Evolutionary conservation across 2,113 vertebrate species (phyloP), one percentile per base, ranked within the genome.

Genomic region (Polypterus bichir): DNA sequence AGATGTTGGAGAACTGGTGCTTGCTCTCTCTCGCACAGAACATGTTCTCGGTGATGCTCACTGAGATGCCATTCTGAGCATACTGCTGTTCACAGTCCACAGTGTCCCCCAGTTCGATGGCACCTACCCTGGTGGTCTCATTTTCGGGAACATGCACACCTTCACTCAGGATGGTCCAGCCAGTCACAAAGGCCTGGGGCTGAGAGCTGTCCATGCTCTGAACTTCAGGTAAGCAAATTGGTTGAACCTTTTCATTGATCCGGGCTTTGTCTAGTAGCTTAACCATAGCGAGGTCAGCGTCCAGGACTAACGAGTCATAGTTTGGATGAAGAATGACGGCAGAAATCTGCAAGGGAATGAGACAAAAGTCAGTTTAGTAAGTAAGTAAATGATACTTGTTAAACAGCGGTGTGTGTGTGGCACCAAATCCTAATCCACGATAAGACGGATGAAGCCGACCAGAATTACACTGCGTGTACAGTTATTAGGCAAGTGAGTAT

Each of bases 1-100:
- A 99, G 69, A 97, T 97, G 64, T 90, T 83, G 0, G 94, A 90
- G 62, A 86, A 81, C 48, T 75, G 69, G 0, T 78, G 60, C 0
- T 82, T 82, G 54, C 89, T 88, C 64, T 82, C 83, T 68, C 75
- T 83, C 59, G 87, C 93, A 60, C 96, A 99, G 63, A 99, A 89
- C 96, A 99, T 98, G 71, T 89, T 95, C 70, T 98, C 94, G 0
- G 96, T 94, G 66, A 99, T 76, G 27, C 92, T 95, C 69, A 99
- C 86, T 0, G 89, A 83, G 69, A 92, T 78, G 0, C 90, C 93
- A 0, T 87, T 82, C 1, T 88, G 89, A 52, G 93, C 94, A 0
- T 95, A 97, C 76, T 96, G 91, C 60, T 90, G 89, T 77, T 99
- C 96, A 59, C 96, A 99, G 44, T 89, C 71, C 55, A 97, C 81